Evolutionary conservation across 2,113 vertebrate genomes (phyloP).

Genomic region (Paraplagusia blochii): DNA sequence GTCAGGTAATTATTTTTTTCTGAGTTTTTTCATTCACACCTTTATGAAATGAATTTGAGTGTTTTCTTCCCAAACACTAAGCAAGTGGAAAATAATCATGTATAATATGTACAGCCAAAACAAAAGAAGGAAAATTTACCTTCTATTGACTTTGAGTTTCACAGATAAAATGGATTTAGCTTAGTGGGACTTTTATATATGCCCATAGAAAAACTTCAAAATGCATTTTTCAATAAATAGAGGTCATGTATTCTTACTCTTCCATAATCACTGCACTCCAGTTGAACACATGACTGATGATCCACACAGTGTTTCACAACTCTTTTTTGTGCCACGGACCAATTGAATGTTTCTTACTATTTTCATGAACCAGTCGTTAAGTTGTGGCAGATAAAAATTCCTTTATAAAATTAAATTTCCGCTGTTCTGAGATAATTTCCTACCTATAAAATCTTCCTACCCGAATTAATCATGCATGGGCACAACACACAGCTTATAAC

Average conservation of each 20-base stretch:
- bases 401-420: too few species aligned
- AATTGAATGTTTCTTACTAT: too few species aligned
- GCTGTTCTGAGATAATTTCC: too few species aligned
- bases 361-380: too few species aligned
- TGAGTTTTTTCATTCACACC: not conserved
- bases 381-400: too few species aligned
- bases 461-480: too few species aligned
- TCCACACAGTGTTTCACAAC: too few species aligned
- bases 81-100: not conserved
- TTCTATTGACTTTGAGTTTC: not conserved
- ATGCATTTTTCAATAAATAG: not conserved
- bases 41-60: not conserved
- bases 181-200: not conserved
- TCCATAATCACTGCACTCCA: not conserved
- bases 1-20: not conserved
- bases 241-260: not conserved
- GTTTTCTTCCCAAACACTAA: not conserved
- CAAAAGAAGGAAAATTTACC: not conserved
- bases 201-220: not conserved
- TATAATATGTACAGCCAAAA: not conserved
- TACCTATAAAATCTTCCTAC: too few species aligned
- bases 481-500: too few species aligned
- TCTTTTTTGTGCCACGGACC: too few species aligned
- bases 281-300: too few species aligned
- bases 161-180: not conserved